Base-by-base conservation (phyloP, 2,113 vertebrate species). In the Peromyscus polionotus region DNA sequence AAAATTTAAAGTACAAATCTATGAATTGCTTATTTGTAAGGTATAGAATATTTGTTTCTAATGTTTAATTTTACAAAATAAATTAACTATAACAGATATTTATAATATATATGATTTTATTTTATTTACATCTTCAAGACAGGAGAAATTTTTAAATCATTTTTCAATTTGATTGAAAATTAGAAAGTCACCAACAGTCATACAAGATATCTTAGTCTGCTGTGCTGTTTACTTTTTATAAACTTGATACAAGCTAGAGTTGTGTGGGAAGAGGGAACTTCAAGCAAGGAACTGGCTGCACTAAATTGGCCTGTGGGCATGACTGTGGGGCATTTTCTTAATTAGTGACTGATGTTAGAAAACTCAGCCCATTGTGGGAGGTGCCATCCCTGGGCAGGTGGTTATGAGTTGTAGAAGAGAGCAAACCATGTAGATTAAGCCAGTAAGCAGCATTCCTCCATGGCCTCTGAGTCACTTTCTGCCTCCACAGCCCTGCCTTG, bases 131-230 rank as follows among this genome's bases (percentile, higher is more conserved):
- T 36, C 48, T 36, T 36, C 33, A 57, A 79, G 77, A 36, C 36
- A 80, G 33, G 33, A 57, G 33, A 79, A 54, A 54, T 5, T 11
- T 80, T 11, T 24, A 88, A 94, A 93, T 88, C 31, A 28, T 61
- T 88, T 91, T 95, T 11, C 61, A 84, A 75, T 31, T 39, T 89
- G 13, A 31, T 80, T 79, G 2, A 75, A 91, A 95, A 95, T 13
- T 70, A 7, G 57, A 80, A 92, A 89, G 19, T 84, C 7, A 76
- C 10, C 57, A 91, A 54, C 4, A 61, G 22, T 33, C 36, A 45
- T 61, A 9, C n/a, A 42, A 42, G 10, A 24, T 96, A 13, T 57
- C 75, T 86, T 45, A 91, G 33, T 95, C 5, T 65, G 33, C 12
- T 26, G 19, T n/a, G 31, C 16, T 54, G 76, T 31, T 54, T 36